A percentile compares a stretch with the other conserved stretches of the same genome.
Conservation (phyloP, 2,888 invertebrate species). For the Laothoe populi region DNA sequence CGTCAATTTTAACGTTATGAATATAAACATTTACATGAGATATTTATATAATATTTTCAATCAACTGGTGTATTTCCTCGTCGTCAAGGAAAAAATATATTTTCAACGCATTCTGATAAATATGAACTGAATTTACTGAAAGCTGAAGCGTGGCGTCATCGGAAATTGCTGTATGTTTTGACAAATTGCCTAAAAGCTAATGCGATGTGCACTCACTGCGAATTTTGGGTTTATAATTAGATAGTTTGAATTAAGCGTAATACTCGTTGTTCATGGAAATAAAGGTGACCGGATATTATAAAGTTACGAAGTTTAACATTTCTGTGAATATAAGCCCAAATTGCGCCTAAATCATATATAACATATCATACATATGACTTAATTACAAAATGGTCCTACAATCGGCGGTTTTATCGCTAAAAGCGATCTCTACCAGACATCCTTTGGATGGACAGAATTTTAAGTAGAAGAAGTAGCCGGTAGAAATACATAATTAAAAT, state of each 20-base stretch:
- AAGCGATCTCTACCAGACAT: too few relatives aligned
- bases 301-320: background rate
- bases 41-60: too few relatives aligned
- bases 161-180: conserved; percentile 22
- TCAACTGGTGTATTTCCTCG: too few relatives aligned
- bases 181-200: conserved; percentile 28
- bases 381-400: too few relatives aligned
- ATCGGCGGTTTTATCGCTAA: too few relatives aligned
- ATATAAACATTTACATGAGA: too few relatives aligned
- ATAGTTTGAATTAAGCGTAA: conserved; percentile 7
- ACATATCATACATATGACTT: too few relatives aligned
- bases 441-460: too few relatives aligned
- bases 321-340: background rate
- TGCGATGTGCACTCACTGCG: conserved; percentile 16
- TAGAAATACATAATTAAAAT: too few relatives aligned
- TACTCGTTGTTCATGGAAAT: background rate
- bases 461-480: too few relatives aligned
- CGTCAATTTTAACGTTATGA: too few relatives aligned
- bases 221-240: conserved; percentile 24
- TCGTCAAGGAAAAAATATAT: background rate
- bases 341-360: too few relatives aligned
- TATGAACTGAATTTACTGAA: background rate
- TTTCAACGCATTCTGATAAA: background rate
- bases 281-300: background rate
- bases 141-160: conserved; percentile 1